Evolutionary conservation across 2,888 invertebrate genomes (phyloP).

Genomic region (Amblyteles armatorius): DNA sequence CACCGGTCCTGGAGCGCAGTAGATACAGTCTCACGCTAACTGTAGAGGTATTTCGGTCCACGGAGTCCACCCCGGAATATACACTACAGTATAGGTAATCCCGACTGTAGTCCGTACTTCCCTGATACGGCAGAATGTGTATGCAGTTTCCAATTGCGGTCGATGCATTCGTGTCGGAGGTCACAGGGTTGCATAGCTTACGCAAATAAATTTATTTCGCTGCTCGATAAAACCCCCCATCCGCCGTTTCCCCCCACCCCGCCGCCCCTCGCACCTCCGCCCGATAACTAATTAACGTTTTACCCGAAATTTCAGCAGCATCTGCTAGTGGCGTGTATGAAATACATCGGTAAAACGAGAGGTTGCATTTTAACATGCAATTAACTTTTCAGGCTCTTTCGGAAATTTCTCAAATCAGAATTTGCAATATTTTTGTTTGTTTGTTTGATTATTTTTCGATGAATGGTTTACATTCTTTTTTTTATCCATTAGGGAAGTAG

Average conservation of each 20-base stretch:
- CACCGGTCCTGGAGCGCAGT: neutral
- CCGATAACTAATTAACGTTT: slow-evolving; percentile 26
- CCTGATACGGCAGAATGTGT: neutral
- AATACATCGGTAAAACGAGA: neutral
- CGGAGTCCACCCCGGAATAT: neutral
- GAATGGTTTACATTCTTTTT: no score
- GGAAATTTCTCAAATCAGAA: neutral
- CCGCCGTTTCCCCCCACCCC: neutral
- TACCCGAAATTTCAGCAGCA: neutral
- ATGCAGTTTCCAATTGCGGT: slow-evolving; percentile 22
- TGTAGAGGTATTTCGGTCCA: neutral
- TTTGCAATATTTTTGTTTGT: neutral
- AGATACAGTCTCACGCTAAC: neutral
- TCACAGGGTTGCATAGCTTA: neutral
- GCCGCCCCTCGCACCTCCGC: no score
- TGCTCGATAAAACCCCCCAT: slow-evolving; percentile 14
- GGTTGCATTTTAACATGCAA: neutral
- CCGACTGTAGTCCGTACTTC: neutral
- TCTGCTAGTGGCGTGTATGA: neutral
- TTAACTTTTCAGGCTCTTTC: neutral
- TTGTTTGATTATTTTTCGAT: neutral
- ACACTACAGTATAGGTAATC: neutral
- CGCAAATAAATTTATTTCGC: slow-evolving; percentile 9
- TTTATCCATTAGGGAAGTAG: neutral
- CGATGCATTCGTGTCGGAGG: slow-evolving; percentile 4